These are phyloP conservation scores for Oophaga pumilio DNA, from an alignment of 2,113 vertebrate species.

Conservation along the genomic window DNA sequence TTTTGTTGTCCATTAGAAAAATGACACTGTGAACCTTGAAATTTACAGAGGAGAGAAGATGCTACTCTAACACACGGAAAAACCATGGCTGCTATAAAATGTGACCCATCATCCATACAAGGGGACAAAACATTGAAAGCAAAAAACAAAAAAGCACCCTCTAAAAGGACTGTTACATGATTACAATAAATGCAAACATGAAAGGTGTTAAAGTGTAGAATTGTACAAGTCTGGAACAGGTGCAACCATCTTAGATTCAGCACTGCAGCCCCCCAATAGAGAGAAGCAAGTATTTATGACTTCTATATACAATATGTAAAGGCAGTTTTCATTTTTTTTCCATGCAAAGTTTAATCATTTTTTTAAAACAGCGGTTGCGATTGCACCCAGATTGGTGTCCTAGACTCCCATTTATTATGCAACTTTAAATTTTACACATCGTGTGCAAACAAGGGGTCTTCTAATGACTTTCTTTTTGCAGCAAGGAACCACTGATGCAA, in stretches of 20 bases:
- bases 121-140: not conserved
- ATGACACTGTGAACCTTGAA: conserved; percentile 42
- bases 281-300: not conserved
- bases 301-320: no score
- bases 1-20: conserved; percentile 51
- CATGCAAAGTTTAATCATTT: no score
- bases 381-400: no score
- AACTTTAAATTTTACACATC: no score
- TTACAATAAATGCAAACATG: not conserved
- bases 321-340: no score
- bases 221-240: not conserved
- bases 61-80: not conserved
- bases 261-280: not conserved
- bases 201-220: not conserved
- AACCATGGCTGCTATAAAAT: not conserved
- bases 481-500: no score
- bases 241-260: not conserved
- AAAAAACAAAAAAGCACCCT: not conserved
- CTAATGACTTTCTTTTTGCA: no score
- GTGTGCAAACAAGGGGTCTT: no score
- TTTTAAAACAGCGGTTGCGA: no score
- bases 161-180: not conserved
- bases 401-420: no score
- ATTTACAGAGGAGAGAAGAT: not conserved
- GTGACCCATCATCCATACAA: conserved; percentile 20